These are phyloP conservation scores for Clavelina lepadiformis DNA, from an alignment of 23 tunicate species.

Conservation along the genomic window DNA sequence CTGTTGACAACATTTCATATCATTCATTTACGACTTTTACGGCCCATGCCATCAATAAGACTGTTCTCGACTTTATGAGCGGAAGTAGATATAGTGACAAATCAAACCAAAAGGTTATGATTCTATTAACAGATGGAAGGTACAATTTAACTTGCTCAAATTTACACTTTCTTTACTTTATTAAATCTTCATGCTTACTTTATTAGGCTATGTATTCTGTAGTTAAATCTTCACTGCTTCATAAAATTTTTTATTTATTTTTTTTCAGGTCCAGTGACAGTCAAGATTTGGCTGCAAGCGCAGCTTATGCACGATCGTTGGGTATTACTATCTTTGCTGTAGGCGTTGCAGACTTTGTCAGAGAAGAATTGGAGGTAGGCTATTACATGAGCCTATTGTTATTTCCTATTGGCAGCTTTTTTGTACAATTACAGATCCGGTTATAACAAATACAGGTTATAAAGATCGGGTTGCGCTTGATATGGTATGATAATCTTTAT, in stretches of 20 bases:
- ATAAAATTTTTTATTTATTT: too few species aligned
- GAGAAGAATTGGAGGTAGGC: constrained; percentile 52
- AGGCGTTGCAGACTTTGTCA: constrained; percentile 63
- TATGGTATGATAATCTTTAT: too few species aligned
- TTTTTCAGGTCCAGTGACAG: constrained; percentile 51
- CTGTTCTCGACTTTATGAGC: constrained; percentile 48
- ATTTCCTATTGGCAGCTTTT: background rate
- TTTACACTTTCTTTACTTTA: background rate
- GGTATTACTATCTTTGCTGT: constrained; percentile 78
- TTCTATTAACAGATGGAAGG: constrained; percentile 80
- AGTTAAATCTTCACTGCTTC: too few species aligned
- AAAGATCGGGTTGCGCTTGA: too few species aligned
- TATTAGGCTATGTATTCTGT: background rate
- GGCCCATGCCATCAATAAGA: constrained; percentile 55
- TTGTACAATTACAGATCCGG: background rate
- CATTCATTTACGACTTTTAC: constrained; percentile 71
- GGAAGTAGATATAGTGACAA: constrained; percentile 36
- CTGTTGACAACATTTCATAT: constrained; percentile 43
- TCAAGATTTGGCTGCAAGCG: constrained; percentile 7
- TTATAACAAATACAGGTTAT: too few species aligned
- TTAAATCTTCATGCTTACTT: background rate
- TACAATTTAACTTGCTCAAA: background rate
- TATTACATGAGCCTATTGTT: background rate
- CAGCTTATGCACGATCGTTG: constrained; percentile 51
- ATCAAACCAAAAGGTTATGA: constrained; percentile 40